Evolutionary conservation across 2,888 invertebrate species (phyloP), one percentile per base, ranked within the genome.

Genomic region (Netelia fuscicornis): DNA sequence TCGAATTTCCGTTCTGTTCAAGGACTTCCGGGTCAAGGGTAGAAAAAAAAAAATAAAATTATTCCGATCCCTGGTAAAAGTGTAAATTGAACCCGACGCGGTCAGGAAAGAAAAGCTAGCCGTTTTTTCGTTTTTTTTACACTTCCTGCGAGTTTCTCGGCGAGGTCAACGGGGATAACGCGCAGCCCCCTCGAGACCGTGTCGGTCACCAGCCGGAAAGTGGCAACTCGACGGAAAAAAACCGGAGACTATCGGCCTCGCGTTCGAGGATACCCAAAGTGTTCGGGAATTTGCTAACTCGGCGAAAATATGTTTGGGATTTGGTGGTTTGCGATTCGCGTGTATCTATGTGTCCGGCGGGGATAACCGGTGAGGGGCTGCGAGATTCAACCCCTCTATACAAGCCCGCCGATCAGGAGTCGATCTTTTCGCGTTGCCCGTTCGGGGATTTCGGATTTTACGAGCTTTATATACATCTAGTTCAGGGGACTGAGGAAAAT

Each of bases 261-360:
- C 56, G 44, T 10, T 76, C 54, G 62, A 30, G 68, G 71, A 65
- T 79, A 56, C 84, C 83, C 84, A 86, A 88, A 89, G 86, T 90
- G 84, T 88, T 88, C 81, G 89, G 87, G 90, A 91, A 93, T 92
- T 92, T 90, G 92, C 92, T 91, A 93, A 93, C 91, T 91, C 91
- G 88, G 92, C 91, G 90, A 91, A 92, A 93, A 93, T 93, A 92
- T 93, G 92, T 91, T 92, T 89, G 90, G 92, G 92, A 92, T 92
- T 90, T 89, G 89, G 87, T 17, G 44, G 30, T n/a, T 56, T 71
- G 37, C 25, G 17, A 64, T 68, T n/a, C 64, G 62, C 13, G 58
- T 48, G 48, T 68, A 42, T 13, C 17, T 23, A 42, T 74, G 84
- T 86, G 87, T 86, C 88, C 88, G 84, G 86, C 83, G 86, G 87